Evolutionary conservation across 2,113 vertebrate genomes (phyloP), one percentile per base, ranked within the genome.

Genomic region (Craseonycteris thonglongyai): DNA sequence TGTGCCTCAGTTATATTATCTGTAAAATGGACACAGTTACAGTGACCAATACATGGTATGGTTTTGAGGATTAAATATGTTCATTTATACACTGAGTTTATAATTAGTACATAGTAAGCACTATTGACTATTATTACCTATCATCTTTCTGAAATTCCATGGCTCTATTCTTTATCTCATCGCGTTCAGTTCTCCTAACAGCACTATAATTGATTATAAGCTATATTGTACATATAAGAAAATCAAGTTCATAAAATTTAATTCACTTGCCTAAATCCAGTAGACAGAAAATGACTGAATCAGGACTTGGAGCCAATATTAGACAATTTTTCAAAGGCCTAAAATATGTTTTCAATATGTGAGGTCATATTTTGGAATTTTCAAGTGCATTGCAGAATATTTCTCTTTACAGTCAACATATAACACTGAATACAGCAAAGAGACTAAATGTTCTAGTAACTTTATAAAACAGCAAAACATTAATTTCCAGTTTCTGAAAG

Each of bases 401-500:
- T 38, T 22, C 40, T n/a, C 74, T 56, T 86, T 38, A 0, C 54
- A 87, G 80, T 86, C 51, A 72, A 28, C 45, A 80, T 82, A 78
- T 40, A 63, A 95, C 38, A 90, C 84, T 56, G 28, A 49, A 14
- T 90, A 35, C 80, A 33, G 2, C 8, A 19, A 58, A 78, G 4
- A 91, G 51, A 69, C 19, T 6, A 80, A 33, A 30, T 58, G 3
- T 88, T 69, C 22, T 71, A 65, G 16, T 92, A 98, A 96, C 65
- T 88, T 95, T 95, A 98, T 94, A 96, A 98, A 98, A 98, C 96
- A 96, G 90, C 96, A 45, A 15, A 92, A 96, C 96, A 88, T 96
- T 97, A 92, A 90, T 96, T 97, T 96, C 95, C 98, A 96, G 93
- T 96, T 97, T 98, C 93, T 98, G 95, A 95, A 98, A 98, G 89